Evolutionary conservation across 2,113 vertebrate species (phyloP).

Genomic region (Leuciscus idus): DNA sequence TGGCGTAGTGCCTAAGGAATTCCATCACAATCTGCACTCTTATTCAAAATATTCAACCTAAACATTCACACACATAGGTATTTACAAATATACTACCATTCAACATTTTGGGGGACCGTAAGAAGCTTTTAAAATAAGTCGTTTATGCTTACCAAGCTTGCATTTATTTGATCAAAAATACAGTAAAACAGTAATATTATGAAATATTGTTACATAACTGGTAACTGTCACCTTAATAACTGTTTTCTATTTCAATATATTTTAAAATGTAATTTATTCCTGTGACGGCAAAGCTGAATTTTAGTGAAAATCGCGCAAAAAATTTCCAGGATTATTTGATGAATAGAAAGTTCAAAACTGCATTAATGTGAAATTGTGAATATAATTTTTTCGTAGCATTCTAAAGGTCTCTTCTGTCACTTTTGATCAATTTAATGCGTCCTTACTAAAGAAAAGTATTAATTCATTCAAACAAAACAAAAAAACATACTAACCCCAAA

Average conservation of each 20-base stretch:
- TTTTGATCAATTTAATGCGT: neutral
- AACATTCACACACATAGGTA: neutral
- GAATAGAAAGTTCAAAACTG: neutral
- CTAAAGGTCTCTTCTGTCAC: neutral
- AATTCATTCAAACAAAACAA: neutral
- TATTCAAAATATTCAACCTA: constrained; percentile 1
- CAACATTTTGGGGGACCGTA: neutral
- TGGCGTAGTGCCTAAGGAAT: constrained; percentile 40
- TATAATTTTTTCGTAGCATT: neutral
- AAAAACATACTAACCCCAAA: neutral
- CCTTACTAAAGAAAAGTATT: neutral
- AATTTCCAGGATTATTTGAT: neutral
- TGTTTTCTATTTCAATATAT: neutral
- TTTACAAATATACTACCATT: neutral
- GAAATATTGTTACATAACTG: neutral
- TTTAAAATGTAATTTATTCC: neutral
- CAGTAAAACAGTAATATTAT: neutral
- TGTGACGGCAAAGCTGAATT: too few species aligned
- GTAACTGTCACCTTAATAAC: neutral
- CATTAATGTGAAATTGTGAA: neutral
- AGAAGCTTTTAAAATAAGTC: neutral
- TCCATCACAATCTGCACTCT: constrained; percentile 6
- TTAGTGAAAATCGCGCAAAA: neutral
- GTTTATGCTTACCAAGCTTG: too few species aligned
- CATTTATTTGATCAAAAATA: neutral